Evolutionary conservation across 2,113 vertebrate genomes (phyloP), one percentile per base, ranked within the genome.

Genomic region (Dunckerocampus dactyliophorus): DNA sequence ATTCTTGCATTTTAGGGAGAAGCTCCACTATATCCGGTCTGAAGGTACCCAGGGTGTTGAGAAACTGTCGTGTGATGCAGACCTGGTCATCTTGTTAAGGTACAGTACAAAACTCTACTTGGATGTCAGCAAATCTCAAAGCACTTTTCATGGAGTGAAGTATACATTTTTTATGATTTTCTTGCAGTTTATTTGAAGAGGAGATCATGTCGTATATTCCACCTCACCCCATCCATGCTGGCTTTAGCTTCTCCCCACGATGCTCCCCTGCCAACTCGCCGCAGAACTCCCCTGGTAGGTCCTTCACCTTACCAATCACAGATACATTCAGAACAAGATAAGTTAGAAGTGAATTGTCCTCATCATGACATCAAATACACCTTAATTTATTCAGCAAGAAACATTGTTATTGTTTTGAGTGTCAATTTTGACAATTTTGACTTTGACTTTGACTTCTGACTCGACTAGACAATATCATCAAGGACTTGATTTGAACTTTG

Each of bases 31-130:
- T 78, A 94, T 99, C 80, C 91, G 95, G 56, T 98, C 93, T 19
- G 97, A 98, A 82, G 97, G 96, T 16, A 92, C 91, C 58, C 93
- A 94, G 34, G 96, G 94, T 3, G 92, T 99, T 75, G 94, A 97
- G 84, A 98, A 97, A 78, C 79, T 98, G 75, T 99, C 96, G 0
- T 98, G 95, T 85, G 97, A 99, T 59, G 96, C 95, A 58, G 96
- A 99, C 88, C 90, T 99, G 59, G 97, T 99, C 77, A 98, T 99
- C 84, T 85, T 99, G 63, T 82, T 99, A 31, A 99, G 97, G 97
- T 99, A 88, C 59, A 45, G 16, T 8, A 34, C 3, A 47, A 15
- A 5, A 6, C 5, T 46, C 16, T 45, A n/a, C 14, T 11, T 4
- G 16, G 2, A 46, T 22, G 8, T 11, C 10, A 14, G 8, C 5